Evolutionary conservation across 2,113 vertebrate genomes (phyloP).

Genomic region (Geococcyx californianus): DNA sequence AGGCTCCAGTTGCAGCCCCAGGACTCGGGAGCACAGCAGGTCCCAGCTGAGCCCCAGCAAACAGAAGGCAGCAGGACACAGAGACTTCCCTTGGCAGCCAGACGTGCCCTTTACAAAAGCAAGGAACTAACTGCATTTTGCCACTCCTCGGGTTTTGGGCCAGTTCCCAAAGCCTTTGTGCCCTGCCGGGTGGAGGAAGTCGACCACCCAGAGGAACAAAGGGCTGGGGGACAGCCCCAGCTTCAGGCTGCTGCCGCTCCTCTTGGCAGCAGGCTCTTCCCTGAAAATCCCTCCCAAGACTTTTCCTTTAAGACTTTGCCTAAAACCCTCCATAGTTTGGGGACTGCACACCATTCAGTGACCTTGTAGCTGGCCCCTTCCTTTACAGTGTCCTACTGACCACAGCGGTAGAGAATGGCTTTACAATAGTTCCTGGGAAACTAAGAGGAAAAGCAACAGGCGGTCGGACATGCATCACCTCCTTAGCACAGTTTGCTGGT

Average conservation of each 20-base stretch:
- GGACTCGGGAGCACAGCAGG: neutral
- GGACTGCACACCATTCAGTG: neutral
- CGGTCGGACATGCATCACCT: neutral
- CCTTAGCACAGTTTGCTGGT: neutral
- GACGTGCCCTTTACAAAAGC: slow-evolving; percentile 2
- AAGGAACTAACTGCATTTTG: slow-evolving; percentile 41
- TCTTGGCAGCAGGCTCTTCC: neutral
- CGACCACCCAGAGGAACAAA: slow-evolving; percentile 58
- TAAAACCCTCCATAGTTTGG: neutral
- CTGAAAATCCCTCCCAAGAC: neutral
- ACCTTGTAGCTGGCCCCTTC: neutral
- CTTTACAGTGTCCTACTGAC: neutral
- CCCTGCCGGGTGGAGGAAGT: accelerated
- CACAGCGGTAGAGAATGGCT: neutral
- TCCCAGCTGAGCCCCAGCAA: neutral
- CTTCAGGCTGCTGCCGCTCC: neutral
- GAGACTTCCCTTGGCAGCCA: slow-evolving; percentile 61
- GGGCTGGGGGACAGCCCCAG: neutral
- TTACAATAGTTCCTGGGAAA: slow-evolving; percentile 14
- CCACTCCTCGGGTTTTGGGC: slow-evolving; percentile 17
- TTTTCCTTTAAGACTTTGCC: slow-evolving; percentile 22
- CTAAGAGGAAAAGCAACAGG: neutral
- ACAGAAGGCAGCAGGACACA: slow-evolving; percentile 50
- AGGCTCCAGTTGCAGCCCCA: neutral
- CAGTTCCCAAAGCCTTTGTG: slow-evolving; percentile 54